Conservation (phyloP, 2,797 vertebrate species). For the Pagetopsis macropterus region DNA sequence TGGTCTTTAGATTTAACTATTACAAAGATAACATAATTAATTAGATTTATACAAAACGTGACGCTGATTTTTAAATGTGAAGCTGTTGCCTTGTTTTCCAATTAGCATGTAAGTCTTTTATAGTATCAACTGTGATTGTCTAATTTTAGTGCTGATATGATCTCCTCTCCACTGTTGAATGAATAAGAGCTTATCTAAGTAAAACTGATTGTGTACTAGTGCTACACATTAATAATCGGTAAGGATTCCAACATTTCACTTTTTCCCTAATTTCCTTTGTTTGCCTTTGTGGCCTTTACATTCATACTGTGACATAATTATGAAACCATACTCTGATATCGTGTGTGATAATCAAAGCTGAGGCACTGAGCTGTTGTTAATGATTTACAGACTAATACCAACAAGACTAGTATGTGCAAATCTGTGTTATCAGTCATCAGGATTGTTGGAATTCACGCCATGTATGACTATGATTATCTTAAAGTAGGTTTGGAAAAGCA, state of each 20-base stretch:
- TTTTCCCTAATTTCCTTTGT: background rate
- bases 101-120: background rate
- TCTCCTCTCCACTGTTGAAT: background rate
- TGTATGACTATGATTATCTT: slow-evolving; percentile 8
- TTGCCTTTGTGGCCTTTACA: background rate
- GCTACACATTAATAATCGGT: background rate
- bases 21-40: background rate
- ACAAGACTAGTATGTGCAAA: slow-evolving; percentile 22
- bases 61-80: background rate
- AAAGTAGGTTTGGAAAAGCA: background rate
- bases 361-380: slow-evolving; percentile 19
- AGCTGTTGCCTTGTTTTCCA: background rate
- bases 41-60: background rate
- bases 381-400: slow-evolving; percentile 59
- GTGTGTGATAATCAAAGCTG: slow-evolving; percentile 43
- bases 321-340: slow-evolving; percentile 37
- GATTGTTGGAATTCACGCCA: background rate
- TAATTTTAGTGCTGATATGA: background rate
- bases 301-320: slow-evolving; percentile 19
- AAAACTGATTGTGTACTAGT: background rate
- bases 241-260: background rate
- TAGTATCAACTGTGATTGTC: background rate
- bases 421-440: slow-evolving; percentile 17
- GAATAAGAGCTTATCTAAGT: too few species aligned
- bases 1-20: background rate